These are phyloP conservation scores for Tachystola acroxantha DNA, from an alignment of 2,888 invertebrate species.

Conservation along the genomic window DNA sequence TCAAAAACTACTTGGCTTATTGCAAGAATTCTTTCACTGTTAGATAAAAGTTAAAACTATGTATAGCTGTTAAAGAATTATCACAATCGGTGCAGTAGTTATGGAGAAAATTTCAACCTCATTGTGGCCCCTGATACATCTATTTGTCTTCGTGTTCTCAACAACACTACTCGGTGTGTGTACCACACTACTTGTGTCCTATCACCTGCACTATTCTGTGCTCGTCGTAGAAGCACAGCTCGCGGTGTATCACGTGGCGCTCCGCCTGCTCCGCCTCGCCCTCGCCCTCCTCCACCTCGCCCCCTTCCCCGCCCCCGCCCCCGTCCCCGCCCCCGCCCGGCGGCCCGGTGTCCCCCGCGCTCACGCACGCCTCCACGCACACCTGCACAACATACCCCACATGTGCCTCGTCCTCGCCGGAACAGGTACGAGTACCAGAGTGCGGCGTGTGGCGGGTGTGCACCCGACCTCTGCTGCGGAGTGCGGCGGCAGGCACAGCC, in stretches of 20 bases:
- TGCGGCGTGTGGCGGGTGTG: neutral
- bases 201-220: neutral
- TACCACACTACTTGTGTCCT: too few relatives aligned
- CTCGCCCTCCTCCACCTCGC: too few relatives aligned
- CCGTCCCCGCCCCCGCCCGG: neutral
- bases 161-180: too few relatives aligned
- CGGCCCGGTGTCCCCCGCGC: conserved; percentile 28
- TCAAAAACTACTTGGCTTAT: too few relatives aligned
- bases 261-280: too few relatives aligned
- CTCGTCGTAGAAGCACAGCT: conserved; percentile 6
- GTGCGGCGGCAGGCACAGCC: conserved; percentile 27
- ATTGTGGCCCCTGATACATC: too few relatives aligned
- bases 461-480: conserved; percentile 32
- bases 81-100: too few relatives aligned
- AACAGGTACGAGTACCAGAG: neutral
- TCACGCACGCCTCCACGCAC: conserved; percentile 32
- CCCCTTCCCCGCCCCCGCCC: neutral
- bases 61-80: too few relatives aligned
- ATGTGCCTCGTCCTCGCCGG: neutral
- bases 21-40: too few relatives aligned
- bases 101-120: too few relatives aligned
- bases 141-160: too few relatives aligned
- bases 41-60: too few relatives aligned
- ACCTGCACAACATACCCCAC: conserved; percentile 25
- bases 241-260: conserved; percentile 15